phyloP scores from a whole-genome alignment of 2,797 vertebrate genomes.

The Acridotheres tristis region DNA sequence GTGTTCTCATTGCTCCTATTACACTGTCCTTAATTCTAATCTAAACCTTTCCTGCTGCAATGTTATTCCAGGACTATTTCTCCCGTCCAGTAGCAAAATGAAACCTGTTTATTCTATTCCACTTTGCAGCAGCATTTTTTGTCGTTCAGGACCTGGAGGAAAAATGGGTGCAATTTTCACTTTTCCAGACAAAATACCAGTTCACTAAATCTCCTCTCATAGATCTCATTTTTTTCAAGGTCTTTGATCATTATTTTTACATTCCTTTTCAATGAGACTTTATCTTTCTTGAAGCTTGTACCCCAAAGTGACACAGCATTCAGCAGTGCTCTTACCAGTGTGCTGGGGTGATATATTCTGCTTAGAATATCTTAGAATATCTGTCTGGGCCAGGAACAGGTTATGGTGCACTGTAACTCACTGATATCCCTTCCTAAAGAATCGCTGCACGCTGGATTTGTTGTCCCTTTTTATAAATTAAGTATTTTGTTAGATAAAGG shows the following conservation, averaged over 20 bases:
- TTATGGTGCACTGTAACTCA: background rate
- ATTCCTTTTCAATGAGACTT: background rate
- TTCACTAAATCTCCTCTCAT: background rate
- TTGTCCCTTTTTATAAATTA: background rate
- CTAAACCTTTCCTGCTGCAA: background rate
- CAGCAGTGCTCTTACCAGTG: background rate
- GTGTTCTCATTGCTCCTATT: background rate
- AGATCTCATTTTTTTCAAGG: background rate
- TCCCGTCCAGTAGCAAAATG: background rate
- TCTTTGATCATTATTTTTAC: background rate
- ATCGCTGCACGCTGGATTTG: background rate
- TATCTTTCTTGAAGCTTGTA: background rate
- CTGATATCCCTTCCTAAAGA: background rate
- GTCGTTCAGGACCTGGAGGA: background rate
- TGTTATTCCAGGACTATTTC: background rate
- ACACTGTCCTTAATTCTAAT: background rate
- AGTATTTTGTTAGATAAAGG: background rate
- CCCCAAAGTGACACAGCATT: background rate
- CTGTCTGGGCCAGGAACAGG: background rate
- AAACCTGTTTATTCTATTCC: conserved; percentile 10
- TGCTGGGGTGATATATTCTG: rapidly evolving
- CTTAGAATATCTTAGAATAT: background rate
- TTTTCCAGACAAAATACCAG: background rate
- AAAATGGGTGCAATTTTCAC: conserved; percentile 5
- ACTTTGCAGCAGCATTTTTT: background rate